Evolutionary conservation across 2,888 invertebrate genomes (phyloP), one percentile per base, ranked within the genome.

Genomic region (Ennomos quercinarius): DNA sequence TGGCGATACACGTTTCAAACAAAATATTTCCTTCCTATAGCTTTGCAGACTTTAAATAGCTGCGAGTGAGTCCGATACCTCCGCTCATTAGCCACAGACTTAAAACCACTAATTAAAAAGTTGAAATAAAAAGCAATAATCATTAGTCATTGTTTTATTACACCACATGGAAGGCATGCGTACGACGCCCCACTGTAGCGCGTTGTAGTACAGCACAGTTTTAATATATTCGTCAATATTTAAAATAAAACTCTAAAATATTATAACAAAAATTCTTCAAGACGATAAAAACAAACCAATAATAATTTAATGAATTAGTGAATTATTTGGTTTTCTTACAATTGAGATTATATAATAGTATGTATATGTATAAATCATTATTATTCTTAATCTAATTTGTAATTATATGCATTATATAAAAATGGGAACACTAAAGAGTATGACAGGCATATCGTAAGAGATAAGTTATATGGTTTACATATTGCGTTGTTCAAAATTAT

Each of bases 371-470:
- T 63, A 58, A 47, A 53, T 58, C 60, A 59, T 55, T 50, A 49
- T n/a, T 56, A 55, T 45, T 55, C 56, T 57, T 62, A 62, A 3
- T 35, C 59, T 69, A 64, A 40, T 44, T 62, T 59, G 55, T 42
- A 53, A 45, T 58, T 46, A 57, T 66, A 64, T 55, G 37, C 48
- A 70, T 67, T 64, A 67, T 78, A 74, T 77, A 65, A 76, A 76
- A 75, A 62, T 60, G 60, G 61, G 51, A 64, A 55, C 42, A 62
- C 64, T 61, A 67, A 52, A 57, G 53, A 71, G 62, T 72, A 66
- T 64, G 59, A 66, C 46, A 57, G 61, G 12, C 35, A 36, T 40
- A 13, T 61, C 64, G 67, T 48, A 55, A 45, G 10, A 59, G 27
- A 61, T 42, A 57, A 68, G 55, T 67, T 66, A 47, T 65, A 47